Conservation (phyloP, 2,113 vertebrate genomes). For the Sisor rabdophorus region DNA sequence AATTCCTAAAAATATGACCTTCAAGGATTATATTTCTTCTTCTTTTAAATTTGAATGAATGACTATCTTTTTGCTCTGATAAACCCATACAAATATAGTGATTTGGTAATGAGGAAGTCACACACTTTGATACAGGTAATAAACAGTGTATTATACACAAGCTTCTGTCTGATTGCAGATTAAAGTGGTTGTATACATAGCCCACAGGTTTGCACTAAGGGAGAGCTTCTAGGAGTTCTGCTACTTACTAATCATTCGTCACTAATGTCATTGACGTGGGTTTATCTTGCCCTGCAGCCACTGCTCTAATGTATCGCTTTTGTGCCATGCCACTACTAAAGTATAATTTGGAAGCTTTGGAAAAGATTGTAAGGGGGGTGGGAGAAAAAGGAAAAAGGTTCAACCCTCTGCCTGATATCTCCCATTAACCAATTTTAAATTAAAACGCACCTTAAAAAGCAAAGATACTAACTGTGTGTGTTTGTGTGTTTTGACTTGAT, state of each 20-base stretch:
- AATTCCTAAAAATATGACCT: slow-evolving; percentile 41
- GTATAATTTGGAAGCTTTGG: slow-evolving; percentile 24
- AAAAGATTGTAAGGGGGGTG: not conserved
- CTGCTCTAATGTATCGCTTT: slow-evolving; percentile 23
- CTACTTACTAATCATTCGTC: slow-evolving; percentile 31
- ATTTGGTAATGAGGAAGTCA: not conserved
- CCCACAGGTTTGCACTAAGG: slow-evolving; percentile 50
- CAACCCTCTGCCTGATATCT: slow-evolving; percentile 2
- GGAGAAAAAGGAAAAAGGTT: not conserved
- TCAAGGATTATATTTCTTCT: slow-evolving; percentile 24
- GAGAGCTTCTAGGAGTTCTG: slow-evolving; percentile 40
- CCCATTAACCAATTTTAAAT: slow-evolving; percentile 10
- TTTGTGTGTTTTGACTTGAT: slow-evolving; percentile 7
- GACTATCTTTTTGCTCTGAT: slow-evolving; percentile 24
- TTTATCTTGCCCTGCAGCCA: slow-evolving; percentile 32
- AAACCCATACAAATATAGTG: not conserved
- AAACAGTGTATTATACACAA: slow-evolving; percentile 30
- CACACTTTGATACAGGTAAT: slow-evolving; percentile 24
- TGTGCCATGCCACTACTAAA: slow-evolving; percentile 22
- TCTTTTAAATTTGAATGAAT: not conserved
- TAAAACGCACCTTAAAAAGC: not conserved
- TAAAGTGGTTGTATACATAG: slow-evolving; percentile 19
- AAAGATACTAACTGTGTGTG: not conserved
- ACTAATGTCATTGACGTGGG: slow-evolving; percentile 19
- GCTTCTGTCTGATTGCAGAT: slow-evolving; percentile 28